phyloP scores from a whole-genome alignment of 2,113 vertebrate species.

The Macquaria ambigua region DNA sequence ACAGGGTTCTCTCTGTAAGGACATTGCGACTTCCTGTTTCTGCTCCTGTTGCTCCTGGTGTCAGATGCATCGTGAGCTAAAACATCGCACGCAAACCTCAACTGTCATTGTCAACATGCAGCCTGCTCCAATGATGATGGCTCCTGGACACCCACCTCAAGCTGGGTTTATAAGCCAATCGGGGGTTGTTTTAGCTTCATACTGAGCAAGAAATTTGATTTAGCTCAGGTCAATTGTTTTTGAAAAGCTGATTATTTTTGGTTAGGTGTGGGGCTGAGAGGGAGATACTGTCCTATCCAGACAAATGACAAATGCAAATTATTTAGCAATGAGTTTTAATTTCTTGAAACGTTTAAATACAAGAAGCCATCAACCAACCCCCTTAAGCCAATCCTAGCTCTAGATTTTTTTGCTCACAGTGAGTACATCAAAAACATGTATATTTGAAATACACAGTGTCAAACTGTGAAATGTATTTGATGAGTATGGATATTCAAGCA shows the following conservation, averaged over 20 bases:
- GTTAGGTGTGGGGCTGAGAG: neutral
- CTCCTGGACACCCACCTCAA: neutral
- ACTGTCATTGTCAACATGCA: constrained; percentile 36
- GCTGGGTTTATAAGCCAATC: neutral
- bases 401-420: no score
- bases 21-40: constrained; percentile 53
- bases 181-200: neutral
- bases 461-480: neutral
- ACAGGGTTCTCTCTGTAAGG: constrained; percentile 59
- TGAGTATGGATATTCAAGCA: neutral
- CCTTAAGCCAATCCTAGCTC: no score
- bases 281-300: no score
- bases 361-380: no score
- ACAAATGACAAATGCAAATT: no score
- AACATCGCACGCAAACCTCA: neutral
- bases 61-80: constrained; percentile 70
- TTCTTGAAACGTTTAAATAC: no score
- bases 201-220: neutral
- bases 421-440: no score
- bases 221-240: neutral
- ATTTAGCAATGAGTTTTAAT: neutral
- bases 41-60: constrained; percentile 67
- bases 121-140: neutral
- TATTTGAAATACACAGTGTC: neutral
- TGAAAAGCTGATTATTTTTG: no score